phyloP scores from a whole-genome alignment of 2,888 invertebrate genomes.

The Neoascia interrupta region DNA sequence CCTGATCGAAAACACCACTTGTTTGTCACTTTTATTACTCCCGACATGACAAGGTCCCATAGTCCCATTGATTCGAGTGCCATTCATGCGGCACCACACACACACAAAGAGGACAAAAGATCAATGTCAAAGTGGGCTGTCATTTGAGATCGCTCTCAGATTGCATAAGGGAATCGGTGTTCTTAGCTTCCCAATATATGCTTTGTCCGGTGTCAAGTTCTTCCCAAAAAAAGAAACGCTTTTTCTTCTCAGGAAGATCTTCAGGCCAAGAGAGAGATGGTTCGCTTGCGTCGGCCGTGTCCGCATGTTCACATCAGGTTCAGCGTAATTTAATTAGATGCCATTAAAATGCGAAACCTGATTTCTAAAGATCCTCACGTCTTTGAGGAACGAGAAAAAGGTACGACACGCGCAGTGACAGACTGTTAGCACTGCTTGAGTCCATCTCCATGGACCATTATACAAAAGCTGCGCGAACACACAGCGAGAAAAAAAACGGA shows the following conservation, averaged over 20 bases:
- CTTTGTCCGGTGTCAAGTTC: constrained; percentile 57
- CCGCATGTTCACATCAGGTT: constrained; percentile 41
- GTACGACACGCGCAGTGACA: constrained; percentile 43
- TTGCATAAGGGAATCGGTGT: constrained; percentile 36
- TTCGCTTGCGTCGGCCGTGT: constrained; percentile 19
- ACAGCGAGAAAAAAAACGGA: constrained; percentile 1
- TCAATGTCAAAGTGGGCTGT: constrained; percentile 52
- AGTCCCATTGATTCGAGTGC: constrained; percentile 43
- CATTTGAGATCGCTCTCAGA: too few species aligned
- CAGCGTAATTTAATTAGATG: constrained; percentile 67
- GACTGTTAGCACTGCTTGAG: constrained; percentile 39
- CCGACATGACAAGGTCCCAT: constrained; percentile 56
- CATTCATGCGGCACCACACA: constrained; percentile 48
- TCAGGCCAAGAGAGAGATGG: constrained; percentile 15
- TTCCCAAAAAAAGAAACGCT: constrained; percentile 3
- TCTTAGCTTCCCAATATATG: constrained; percentile 16
- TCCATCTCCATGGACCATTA: constrained; percentile 2
- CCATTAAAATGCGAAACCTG: constrained; percentile 69
- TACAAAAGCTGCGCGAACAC: constrained; percentile 1
- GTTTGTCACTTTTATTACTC: constrained; percentile 66
- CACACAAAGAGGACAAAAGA: constrained; percentile 45
- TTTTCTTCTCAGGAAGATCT: constrained; percentile 4
- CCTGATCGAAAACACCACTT: constrained; percentile 46
- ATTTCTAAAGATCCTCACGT: constrained; percentile 46
- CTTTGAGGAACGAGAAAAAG: constrained; percentile 10